phyloP scores from a whole-genome alignment of 2,888 invertebrate genomes.

The Ernsta delagoae region DNA sequence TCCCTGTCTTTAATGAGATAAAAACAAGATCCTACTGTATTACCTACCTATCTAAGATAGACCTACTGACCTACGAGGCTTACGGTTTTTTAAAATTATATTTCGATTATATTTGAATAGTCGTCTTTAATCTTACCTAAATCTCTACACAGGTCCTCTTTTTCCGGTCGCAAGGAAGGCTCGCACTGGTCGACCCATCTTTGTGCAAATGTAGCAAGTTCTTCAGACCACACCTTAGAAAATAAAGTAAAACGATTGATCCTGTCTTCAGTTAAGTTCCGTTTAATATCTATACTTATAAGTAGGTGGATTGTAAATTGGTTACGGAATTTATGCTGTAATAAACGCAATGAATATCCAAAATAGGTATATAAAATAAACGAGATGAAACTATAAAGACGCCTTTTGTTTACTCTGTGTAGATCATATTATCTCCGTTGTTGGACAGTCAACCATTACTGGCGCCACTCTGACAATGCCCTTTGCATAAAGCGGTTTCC shows the following conservation, averaged over 20 bases:
- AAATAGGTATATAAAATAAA: background rate
- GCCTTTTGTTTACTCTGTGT: background rate
- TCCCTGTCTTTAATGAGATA: no score
- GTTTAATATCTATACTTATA: no score
- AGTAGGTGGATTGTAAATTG: no score
- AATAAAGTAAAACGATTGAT: background rate
- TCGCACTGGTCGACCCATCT: constrained; percentile 76
- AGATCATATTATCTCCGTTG: background rate
- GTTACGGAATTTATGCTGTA: no score
- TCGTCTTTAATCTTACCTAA: constrained; percentile 51
- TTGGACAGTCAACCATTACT: background rate
- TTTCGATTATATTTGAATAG: no score
- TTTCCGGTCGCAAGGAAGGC: constrained; percentile 55
- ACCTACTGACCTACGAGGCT: no score
- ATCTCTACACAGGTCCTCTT: constrained; percentile 67
- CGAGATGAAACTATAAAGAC: background rate
- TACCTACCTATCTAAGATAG: no score
- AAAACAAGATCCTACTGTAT: no score
- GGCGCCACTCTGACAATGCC: background rate
- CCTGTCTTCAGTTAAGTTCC: no score
- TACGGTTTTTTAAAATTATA: no score
- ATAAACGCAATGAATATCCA: no score
- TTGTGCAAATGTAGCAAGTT: constrained; percentile 65
- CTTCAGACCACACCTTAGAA: constrained; percentile 65
- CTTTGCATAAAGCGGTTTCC: background rate